Conservation (phyloP, 2,113 vertebrate genomes). For the Pterocles gutturalis region DNA sequence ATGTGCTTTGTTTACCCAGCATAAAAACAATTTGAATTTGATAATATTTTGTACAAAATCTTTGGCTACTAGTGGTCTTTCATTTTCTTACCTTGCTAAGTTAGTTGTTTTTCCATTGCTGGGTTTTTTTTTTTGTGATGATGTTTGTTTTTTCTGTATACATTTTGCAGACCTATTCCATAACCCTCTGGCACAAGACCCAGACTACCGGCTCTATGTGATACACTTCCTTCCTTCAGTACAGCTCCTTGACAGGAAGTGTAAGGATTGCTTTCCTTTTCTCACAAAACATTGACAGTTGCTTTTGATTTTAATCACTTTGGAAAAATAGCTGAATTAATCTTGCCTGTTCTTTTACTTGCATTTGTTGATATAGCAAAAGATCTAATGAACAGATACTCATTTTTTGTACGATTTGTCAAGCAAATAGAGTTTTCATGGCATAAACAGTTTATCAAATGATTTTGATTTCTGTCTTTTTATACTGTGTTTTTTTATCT, state of each 20-base stretch:
- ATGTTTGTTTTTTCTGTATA: background rate
- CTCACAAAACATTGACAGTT: background rate
- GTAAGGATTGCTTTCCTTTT: conserved; percentile 67
- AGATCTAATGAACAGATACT: background rate
- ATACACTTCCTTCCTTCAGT: conserved; percentile 79
- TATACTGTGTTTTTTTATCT: background rate
- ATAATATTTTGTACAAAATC: background rate
- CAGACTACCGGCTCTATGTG: conserved; percentile 73
- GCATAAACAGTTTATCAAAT: background rate
- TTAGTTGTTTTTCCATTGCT: background rate
- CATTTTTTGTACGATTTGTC: background rate
- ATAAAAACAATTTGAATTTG: background rate
- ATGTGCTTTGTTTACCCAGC: background rate
- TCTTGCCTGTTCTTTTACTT: background rate
- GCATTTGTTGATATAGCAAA: background rate
- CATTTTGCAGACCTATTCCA: conserved; percentile 78
- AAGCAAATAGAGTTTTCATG: background rate
- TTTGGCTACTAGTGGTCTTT: background rate
- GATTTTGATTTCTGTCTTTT: background rate
- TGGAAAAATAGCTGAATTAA: background rate
- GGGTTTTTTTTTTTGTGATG: background rate
- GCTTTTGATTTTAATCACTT: background rate
- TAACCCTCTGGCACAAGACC: conserved; percentile 81
- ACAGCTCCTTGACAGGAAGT: conserved; percentile 77
- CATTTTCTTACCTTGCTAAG: background rate